Base-by-base conservation (phyloP, 2,888 invertebrate genomes). In the Torymus aiolomorphi region DNA sequence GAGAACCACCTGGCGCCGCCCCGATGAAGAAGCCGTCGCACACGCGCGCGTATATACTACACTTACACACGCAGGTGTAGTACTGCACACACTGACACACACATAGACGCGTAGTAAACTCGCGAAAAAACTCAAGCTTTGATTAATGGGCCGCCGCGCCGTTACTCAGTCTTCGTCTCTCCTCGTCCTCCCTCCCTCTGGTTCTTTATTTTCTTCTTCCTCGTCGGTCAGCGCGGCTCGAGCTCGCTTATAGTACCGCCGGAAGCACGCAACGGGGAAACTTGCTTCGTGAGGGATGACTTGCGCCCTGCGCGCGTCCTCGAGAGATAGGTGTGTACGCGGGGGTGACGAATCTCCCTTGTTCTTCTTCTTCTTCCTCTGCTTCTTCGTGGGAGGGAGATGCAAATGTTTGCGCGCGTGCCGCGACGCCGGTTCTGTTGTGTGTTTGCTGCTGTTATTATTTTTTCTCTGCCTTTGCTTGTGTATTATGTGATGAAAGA, bases 1-100 rank as follows among this genome's bases (percentile, higher is more conserved):
- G 79, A 78, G 74, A 63, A 74, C 61, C 74, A 78, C 59, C 73
- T 65, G 79, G 70, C 63, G 13, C 57, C 20, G 5, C 1, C 24
- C 13, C 62, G 14, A 10, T 18, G 78, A 20, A 20, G 57, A 57
- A 57, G 74, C 51, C n/a, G 14, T 12, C 20, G 24, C 49, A 42
- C 14, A 56, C 56, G 18, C 14, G 20, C n/a, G n/a, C n/a, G n/a
- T n/a, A n/a, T n/a, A 20, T 20, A 20, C 20, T 20, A 20, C 20
- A 20, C n/a, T n/a, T n/a, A n/a, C 20, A 20, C 66, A 56, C 54
- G 42, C 42, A 56, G 67, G 73, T 51, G 78, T 49, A 42, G 42
- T 42, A 42, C 42, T 42, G 42, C 8, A 31, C 31, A 42, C 8
- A 10, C 8, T n/a, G n/a, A 42, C 1, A 42, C 8, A 42, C 8